Base-by-base conservation (phyloP, 1,140 invertebrate species). In the Drosophila subobscura region DNA sequence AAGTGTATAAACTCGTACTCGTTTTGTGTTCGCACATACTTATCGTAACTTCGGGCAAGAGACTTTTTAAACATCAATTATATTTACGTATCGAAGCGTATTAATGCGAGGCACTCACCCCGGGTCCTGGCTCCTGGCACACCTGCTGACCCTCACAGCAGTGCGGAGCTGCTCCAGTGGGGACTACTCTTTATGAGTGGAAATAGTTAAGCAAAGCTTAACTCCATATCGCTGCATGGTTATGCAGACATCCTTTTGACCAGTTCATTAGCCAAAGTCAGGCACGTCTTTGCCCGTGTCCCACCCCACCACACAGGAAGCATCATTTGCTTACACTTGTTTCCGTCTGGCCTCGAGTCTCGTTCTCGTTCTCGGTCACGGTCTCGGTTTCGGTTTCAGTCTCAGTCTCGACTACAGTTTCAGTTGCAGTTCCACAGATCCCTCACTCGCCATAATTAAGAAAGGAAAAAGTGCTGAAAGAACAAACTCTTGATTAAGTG, bases 11-110 rank as follows among this genome's bases (percentile, higher is more conserved):
- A 55, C 57, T 46, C 44, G 74, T 70, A 61, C 44, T 20, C 16
- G 16, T 20, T 20, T 20, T 20, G 16, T 77, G 47, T 65, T 60
- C 57, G 61, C 51, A 74, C 70, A 74, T 79, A 83, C 79, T 83
- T 83, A 83, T 85, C 79, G 79, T 84, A 76, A 83, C 79, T 76
- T 84, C 84, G 67, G 20, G 33, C 50, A 71, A 33, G 75, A 80
- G 51, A 71, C 67, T 84, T 83, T 83, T 83, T 66, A 83, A 83
- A 83, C 79, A 79, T 75, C 79, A 83, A 83, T 83, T 83, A 84
- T 85, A 79, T 83, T 67, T 67, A 84, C 70, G 60, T 83, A 83
- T 79, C 58, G 79, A 37, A 84, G 79, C 79, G 80, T 64, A 79
- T 76, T 84, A 84, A 84, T 83, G 76, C 66, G 56, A 59, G 10